Evolutionary conservation across 2,797 vertebrate genomes (phyloP).

Genomic region (Enteromius anoplus): DNA sequence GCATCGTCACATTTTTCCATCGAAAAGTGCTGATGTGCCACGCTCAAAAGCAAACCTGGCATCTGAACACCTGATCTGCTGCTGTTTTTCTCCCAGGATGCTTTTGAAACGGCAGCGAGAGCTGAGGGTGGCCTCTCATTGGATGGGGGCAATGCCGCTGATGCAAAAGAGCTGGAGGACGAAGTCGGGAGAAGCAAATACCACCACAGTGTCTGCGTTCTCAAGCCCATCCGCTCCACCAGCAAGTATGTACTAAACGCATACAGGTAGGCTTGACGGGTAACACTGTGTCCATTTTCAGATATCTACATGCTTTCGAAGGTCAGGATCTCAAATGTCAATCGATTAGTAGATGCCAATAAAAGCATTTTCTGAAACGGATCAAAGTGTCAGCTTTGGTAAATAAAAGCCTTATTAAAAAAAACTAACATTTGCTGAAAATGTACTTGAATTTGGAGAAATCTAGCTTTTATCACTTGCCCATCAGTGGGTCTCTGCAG

Average conservation of each 20-base stretch:
- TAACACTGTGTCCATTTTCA: not conserved
- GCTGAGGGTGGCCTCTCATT: slow-evolving; percentile 85
- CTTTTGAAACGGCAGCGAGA: slow-evolving; percentile 85
- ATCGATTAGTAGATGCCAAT: not conserved
- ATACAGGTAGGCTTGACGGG: not conserved
- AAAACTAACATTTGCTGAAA: not conserved
- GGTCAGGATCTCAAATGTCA: slow-evolving; percentile 15
- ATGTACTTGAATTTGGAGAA: not conserved
- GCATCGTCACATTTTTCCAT: slow-evolving; percentile 36
- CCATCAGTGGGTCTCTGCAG: not conserved
- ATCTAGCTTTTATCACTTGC: not conserved
- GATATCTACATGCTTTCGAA: not conserved
- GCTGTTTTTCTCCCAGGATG: slow-evolving; percentile 74
- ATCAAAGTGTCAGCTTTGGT: not conserved
- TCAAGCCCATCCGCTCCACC: slow-evolving; percentile 88
- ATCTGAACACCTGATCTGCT: slow-evolving; percentile 35
- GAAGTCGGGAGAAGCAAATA: slow-evolving; percentile 84
- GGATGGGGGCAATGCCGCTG: slow-evolving; percentile 77
- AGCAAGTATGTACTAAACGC: slow-evolving; percentile 80
- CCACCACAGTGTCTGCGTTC: slow-evolving; percentile 80
- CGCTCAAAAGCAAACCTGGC: not conserved
- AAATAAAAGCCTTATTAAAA: not conserved
- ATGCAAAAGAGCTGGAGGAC: slow-evolving; percentile 81
- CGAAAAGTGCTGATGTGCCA: slow-evolving; percentile 24
- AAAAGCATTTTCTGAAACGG: not conserved